Conservation (phyloP, 2,888 invertebrate species). For the Proisotoma minuta region DNA sequence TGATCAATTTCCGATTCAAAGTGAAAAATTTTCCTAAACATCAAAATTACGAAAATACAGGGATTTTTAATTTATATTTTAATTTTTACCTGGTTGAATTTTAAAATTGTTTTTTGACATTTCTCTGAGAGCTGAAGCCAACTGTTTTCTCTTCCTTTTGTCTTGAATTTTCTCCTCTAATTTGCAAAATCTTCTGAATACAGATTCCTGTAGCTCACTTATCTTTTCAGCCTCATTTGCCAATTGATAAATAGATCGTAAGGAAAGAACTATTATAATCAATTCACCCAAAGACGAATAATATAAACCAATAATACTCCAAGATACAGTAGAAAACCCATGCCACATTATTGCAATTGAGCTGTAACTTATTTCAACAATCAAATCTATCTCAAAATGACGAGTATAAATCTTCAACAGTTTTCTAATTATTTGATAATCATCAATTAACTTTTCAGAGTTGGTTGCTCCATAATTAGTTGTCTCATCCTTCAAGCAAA, state of each 20-base stretch:
- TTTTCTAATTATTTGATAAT: background rate
- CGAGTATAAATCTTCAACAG: background rate
- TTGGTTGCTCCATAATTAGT: background rate
- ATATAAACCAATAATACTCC: background rate
- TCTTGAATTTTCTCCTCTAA: background rate
- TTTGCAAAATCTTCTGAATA: background rate
- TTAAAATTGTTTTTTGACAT: background rate
- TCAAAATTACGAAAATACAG: too few relatives aligned
- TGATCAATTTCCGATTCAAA: background rate
- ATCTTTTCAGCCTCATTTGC: background rate
- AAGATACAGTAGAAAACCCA: background rate
- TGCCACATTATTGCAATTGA: background rate
- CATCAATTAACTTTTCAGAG: background rate
- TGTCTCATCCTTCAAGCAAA: background rate
- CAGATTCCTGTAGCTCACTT: background rate
- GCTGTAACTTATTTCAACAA: background rate
- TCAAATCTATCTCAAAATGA: constrained; percentile 1
- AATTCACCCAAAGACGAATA: background rate
- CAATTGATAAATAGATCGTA: background rate
- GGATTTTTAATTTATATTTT: too few relatives aligned
- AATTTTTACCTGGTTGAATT: background rate
- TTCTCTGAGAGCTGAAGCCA: background rate
- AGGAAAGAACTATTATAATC: background rate
- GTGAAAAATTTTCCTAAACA: background rate
- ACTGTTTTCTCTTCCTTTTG: background rate